Base-by-base conservation (phyloP, 2,113 vertebrate species). In the Morone chrysops region DNA sequence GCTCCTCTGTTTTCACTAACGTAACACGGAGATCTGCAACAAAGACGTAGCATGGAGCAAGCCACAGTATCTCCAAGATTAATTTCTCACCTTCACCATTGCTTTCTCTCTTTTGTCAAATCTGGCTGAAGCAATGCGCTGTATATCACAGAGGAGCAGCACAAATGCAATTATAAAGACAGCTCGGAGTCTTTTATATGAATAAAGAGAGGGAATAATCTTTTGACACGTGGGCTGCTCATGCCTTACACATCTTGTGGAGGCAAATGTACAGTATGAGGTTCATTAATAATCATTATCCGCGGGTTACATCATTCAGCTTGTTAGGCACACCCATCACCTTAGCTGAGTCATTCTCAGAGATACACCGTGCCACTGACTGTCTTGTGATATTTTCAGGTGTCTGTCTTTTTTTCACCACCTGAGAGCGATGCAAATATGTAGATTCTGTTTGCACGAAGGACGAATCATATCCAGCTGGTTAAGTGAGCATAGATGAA, bases 231-330 rank as follows among this genome's bases (percentile, higher is more conserved):
- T 81, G 81, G 79, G 76, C 89, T 16, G 85, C 75, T 65, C 74
- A 76, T 77, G 84, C 76, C 81, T 86, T 81, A 89, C 85, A 89
- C 36, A 83, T 86, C 80, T 79, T 14, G 75, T 8, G 70, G 70
- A 84, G 82, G 71, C 50, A 47, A 74, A 78, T 12, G 38, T 82
- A 89, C 79, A 86, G 87, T 87, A 74, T 43, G 80, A 70, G 47
- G 77, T 66, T 89, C 88, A 93, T 93, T 92, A 92, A 92, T 93
- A 89, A 92, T 87, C 89, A 87, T 90, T 90, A 88, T 92, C 74
- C 31, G 54, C 25, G 4, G 83, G 91, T 91, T 92, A 88, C 89
- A 87, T 93, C 92, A 92, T 75, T 92, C 78, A 62, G 87, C 82
- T 77, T 82, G 74, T 78, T 80, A 80, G 78, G 69, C 87, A 56